Evolutionary conservation across 2,113 vertebrate genomes (phyloP).

Genomic region (Grantiella picta): DNA sequence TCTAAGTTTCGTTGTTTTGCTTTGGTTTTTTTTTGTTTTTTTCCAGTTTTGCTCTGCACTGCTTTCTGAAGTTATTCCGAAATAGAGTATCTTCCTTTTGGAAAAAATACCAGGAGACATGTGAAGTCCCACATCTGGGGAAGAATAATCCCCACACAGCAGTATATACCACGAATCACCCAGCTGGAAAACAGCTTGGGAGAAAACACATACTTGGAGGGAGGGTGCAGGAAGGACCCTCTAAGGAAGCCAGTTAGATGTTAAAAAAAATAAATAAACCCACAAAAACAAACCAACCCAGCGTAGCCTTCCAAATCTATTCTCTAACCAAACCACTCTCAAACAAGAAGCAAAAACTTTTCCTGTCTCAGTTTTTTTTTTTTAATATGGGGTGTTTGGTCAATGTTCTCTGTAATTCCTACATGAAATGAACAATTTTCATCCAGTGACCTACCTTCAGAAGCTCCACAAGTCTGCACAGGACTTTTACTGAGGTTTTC

Average conservation of each 20-base stretch:
- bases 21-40: not conserved
- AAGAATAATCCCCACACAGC: not conserved
- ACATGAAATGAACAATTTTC: not conserved
- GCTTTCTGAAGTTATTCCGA: not conserved
- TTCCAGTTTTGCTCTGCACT: not conserved
- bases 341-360: not conserved
- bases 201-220: not conserved
- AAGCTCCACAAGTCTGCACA: constrained; percentile 92
- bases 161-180: not conserved
- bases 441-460: constrained; percentile 82
- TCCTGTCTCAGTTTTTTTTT: not conserved
- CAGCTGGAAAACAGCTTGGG: not conserved
- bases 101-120: not conserved
- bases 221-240: not conserved
- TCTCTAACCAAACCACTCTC: not conserved
- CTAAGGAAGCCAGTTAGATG: not conserved
- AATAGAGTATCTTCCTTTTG: not conserved
- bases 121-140: not conserved
- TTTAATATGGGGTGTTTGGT: not conserved
- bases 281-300: not conserved
- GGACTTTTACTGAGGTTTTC: constrained; percentile 94
- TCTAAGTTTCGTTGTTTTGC: not conserved
- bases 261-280: not conserved
- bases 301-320: not conserved
- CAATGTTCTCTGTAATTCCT: not conserved